These are phyloP conservation scores for Drosophila kuntzei DNA, from an alignment of 2,888 invertebrate species.

Conservation along the genomic window DNA sequence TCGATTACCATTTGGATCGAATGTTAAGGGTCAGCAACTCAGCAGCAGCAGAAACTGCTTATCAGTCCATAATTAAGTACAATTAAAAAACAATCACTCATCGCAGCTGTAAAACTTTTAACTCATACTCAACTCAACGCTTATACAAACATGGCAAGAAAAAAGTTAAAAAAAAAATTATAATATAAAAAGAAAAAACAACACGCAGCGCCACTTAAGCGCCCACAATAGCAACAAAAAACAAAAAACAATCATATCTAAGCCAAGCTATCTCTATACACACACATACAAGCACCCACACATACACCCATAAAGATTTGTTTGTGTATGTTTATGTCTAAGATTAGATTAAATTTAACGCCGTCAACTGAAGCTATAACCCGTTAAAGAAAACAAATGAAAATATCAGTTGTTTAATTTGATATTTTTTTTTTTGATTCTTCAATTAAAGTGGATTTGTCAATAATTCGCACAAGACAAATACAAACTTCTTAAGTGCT, in stretches of 20 bases:
- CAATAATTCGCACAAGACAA: background rate
- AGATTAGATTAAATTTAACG: constrained; percentile 73
- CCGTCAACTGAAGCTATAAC: constrained; percentile 44
- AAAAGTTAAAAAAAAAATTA: constrained; percentile 9
- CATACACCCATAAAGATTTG: constrained; percentile 4
- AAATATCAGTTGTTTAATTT: background rate
- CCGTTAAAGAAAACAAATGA: constrained; percentile 24
- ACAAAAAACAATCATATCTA: constrained; percentile 54
- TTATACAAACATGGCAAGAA: constrained; percentile 31
- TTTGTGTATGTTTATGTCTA: constrained; percentile 44
- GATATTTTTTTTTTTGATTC: background rate
- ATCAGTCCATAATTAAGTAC: constrained; percentile 54
- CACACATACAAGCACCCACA: background rate
- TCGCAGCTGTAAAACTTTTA: constrained; percentile 43
- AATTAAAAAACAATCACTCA: constrained; percentile 78
- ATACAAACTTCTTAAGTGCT: background rate
- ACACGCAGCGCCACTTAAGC: constrained; percentile 34
- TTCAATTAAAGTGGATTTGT: background rate
- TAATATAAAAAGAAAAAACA: constrained; percentile 22
- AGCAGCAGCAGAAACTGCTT: constrained; percentile 28
- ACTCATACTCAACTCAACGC: constrained; percentile 43
- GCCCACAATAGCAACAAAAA: constrained; percentile 36
- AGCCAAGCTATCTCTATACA: constrained; percentile 41
- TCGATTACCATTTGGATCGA: constrained; percentile 32
- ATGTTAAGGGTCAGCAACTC: constrained; percentile 2